Conservation (phyloP, 2,113 vertebrate genomes). For the Genyomyrus donnyi region DNA sequence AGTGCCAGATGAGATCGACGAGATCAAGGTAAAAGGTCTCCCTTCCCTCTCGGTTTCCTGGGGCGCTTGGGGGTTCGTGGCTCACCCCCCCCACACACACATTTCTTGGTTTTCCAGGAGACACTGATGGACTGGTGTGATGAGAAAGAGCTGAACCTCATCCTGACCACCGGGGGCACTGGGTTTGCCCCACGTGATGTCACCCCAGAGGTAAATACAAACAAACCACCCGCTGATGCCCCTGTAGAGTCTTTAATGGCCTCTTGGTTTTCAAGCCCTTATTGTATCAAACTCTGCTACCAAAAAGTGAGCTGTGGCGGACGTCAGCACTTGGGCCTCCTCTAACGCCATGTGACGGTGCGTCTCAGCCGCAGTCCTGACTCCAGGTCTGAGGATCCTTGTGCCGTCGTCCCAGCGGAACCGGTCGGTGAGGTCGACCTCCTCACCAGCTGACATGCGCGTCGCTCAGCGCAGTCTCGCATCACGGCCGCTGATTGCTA, state of each 20-base stretch:
- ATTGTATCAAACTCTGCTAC: background rate
- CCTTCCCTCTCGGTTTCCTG: conserved; percentile 38
- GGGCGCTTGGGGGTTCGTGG: background rate
- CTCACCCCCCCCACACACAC: background rate
- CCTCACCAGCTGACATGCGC: background rate
- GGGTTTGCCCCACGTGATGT: conserved; percentile 96
- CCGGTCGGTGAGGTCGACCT: background rate
- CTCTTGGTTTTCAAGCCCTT: background rate
- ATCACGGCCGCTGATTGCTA: background rate
- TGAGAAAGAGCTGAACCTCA: conserved; percentile 98
- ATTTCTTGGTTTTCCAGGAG: conserved; percentile 63
- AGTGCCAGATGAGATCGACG: conserved; percentile 96
- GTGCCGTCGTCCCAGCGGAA: background rate
- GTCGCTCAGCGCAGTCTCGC: background rate
- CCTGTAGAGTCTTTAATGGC: background rate
- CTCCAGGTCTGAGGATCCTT: background rate
- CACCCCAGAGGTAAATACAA: conserved; percentile 82
- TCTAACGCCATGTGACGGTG: background rate
- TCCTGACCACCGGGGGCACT: conserved; percentile 95
- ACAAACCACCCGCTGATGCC: background rate
- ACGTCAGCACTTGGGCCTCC: background rate
- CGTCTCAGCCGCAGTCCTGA: background rate
- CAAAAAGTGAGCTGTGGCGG: background rate
- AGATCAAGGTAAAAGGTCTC: conserved; percentile 82
- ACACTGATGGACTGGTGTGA: conserved; percentile 96